Evolutionary conservation across 2,888 invertebrate genomes (phyloP), one percentile per base, ranked within the genome.

Genomic region (Parnassius orleans): DNA sequence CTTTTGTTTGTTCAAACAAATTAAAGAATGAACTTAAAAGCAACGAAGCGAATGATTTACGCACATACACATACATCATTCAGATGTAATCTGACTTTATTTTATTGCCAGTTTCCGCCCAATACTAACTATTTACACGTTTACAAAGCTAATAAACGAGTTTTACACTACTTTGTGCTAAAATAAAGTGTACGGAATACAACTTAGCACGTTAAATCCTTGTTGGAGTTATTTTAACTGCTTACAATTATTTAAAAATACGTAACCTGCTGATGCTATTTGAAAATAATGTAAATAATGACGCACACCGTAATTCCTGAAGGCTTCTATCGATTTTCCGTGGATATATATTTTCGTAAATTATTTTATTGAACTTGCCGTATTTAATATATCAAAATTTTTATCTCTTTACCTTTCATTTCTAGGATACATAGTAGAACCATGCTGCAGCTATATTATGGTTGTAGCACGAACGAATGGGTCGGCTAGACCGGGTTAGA

Each of bases 231-330:
- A 19, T 44, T 57, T 46, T 52, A 3, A 51, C 51, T 51, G 24
- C 24, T 24, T 24, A 51, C n/a, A 10, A 53, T 10, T 41, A 53
- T n/a, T 41, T 77, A 75, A 79, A 76, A 76, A 48, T 33, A 33
- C 7, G 7, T 33, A 33, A 33, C 7, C 33, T 33, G 33, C 33
- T 33, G 33, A 33, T 33, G 7, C 24, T 24, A 24, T 24, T 3
- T 24, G 24, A 24, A 24, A 24, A 24, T 24, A 24, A 24, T 24
- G 5, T 24, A 3, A 24, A 24, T 24, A 7, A 3, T 24, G 24
- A 24, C 24, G 24, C 7, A 33, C 33, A 33, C 0, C 33, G 33
- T 33, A 7, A 33, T 7, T 33, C 33, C 0, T 33, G 3, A 33
- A 33, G 5, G 7, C 33, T 33, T 33, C 7, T 33, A 7, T 33